Evolutionary conservation across 1,140 invertebrate genomes (phyloP), one percentile per base, ranked within the genome.

Genomic region (Achroia grisella): DNA sequence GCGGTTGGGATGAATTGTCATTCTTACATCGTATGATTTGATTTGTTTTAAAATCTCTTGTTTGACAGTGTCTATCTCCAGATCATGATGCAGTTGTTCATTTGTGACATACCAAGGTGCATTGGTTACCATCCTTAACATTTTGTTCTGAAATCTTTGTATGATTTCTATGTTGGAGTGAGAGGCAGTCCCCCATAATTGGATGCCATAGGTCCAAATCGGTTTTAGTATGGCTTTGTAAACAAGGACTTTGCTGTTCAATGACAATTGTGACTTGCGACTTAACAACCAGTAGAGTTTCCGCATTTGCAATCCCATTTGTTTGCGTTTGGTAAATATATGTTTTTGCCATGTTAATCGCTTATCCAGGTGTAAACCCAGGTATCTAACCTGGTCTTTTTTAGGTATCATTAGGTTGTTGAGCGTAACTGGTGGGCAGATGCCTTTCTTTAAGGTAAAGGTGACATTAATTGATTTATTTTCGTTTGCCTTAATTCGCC

Each of bases 321-420:
- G 32, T 8, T 53, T 41, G 14, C 47, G 40, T 52, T 69, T 69
- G 12, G 46, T 48, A 28, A 44, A 46, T 8, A 62, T 56, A 43
- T 64, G 61, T 8, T 57, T 54, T 34, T 56, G 48, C 57, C 62
- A 66, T 2, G 60, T 67, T 4, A 64, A 49, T 34, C 52, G 37
- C n/a, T 44, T 48, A 32, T 65, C 56, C 14, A 65, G 23, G 45
- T 69, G 46, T 27, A 65, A 10, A 4, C 53, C 59, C 10, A 65
- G 32, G 14, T 60, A 62, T 53, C 41, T 57, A 1, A 50, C 50
- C 10, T 56, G 15, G n/a, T 59, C 43, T 35, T 23, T 23, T 43
- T 48, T 50, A 23, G 56, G 53, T n/a, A 60, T 32, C 43, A 28
- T 10, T 8, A 36, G 4, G 11, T 56, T 44, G 23, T 54, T 53